phyloP scores from a whole-genome alignment of 2,113 vertebrate genomes.

The Notiomystis cincta region DNA sequence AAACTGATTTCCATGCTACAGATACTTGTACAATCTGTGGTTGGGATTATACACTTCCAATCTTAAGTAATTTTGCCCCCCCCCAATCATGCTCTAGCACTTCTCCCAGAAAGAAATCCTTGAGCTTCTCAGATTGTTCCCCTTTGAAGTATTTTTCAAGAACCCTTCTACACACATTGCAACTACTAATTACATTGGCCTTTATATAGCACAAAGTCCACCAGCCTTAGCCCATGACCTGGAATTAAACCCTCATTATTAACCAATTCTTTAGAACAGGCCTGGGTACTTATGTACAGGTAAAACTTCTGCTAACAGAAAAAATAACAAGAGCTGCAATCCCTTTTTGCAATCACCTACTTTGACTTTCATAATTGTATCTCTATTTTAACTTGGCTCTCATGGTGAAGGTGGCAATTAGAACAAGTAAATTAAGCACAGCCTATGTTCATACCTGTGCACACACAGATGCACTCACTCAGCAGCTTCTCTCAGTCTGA shows the following conservation, averaged over 20 bases:
- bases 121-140: not conserved
- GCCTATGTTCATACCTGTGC: not conserved
- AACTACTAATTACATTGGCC: not conserved
- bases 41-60: not conserved
- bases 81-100: not conserved
- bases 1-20: not conserved
- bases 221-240: not conserved
- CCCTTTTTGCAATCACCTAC: not conserved
- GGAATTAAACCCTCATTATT: not conserved
- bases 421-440: not conserved
- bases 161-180: not conserved
- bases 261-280: not conserved
- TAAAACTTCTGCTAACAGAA: not conserved
- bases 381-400: not conserved
- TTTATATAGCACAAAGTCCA: not conserved
- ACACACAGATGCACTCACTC: not conserved
- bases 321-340: not conserved
- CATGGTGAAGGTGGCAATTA: not conserved
- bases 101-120: not conserved
- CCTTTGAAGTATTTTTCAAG: not conserved
- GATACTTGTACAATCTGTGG: no score
- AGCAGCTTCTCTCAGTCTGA: not conserved
- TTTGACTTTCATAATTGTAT: not conserved
- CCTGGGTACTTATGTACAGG: fast-evolving
- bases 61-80: not conserved